Base-by-base conservation (phyloP, 2,797 vertebrate species). In the Discoglossus pictus region DNA sequence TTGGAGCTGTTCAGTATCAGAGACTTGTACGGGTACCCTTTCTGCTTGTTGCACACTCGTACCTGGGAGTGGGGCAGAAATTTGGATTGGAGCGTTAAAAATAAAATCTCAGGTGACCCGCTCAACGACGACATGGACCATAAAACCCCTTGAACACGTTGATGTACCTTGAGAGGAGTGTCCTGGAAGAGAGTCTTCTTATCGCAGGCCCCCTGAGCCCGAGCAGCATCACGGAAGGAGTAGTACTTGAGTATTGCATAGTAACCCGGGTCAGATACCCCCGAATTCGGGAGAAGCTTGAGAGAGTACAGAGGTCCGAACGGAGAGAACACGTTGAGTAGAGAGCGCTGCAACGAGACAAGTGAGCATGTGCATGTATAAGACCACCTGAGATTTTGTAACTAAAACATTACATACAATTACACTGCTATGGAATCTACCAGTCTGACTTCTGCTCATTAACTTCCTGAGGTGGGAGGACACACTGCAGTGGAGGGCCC, bases 211-310 rank as follows among this genome's bases (percentile, higher is more conserved):
- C 1, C 66, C 15, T 92, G 92, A 3, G 93, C 93, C 71, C 72
- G 79, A 2, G 67, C 31, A 0, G 94, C 93, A 34, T 91, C 90
- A 13, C 61, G 63, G 0, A 83, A 79, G 0, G 87, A 92, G 71
- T 85, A 93, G 72, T 92, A 94, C 80, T 89, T 93, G 44, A 93
- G 7, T 31, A 94, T 3, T 0, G 89, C 88, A 0, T 87, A 90
- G 81, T 79, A 93, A 0, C 91, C 92, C 0, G 90, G 88, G 0
- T 82, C 60, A 0, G 78, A 83, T 20, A 85, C 82, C 0, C 80
- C 68, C 0, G 89, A 85, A 1, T 90, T 92, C 1, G 85, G 84
- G 73, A 72, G 79, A 2, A 88, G 78, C 56, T 88, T 87, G 36
- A 93, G 17, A 0, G 90, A 86, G 77, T 91, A 90, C 3, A 94